Conservation (phyloP, 1,140 invertebrate genomes). For the Trichoplusia ni region DNA sequence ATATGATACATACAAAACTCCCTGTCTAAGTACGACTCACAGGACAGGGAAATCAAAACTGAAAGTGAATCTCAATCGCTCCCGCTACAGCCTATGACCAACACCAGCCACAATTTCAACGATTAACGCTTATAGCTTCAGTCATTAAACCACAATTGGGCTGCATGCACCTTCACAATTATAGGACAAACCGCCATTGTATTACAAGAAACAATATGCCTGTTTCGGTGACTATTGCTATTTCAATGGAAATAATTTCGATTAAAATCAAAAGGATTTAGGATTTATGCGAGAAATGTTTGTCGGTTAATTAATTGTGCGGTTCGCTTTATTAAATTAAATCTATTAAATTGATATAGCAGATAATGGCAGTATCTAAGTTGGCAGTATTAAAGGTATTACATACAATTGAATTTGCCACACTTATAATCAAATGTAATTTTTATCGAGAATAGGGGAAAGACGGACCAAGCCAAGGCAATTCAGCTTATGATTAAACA, state of each 20-base stretch:
- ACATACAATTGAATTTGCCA: no score
- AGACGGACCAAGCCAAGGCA: no score
- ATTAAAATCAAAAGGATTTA: conserved; percentile 16
- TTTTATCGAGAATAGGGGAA: no score
- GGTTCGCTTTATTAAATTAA: no score
- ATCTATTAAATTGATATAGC: no score
- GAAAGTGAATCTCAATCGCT: neutral
- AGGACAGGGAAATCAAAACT: neutral
- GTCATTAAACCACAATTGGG: conserved; percentile 62
- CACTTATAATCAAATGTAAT: no score
- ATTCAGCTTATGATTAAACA: no score
- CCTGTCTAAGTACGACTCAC: no score
- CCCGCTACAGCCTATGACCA: conserved; percentile 32
- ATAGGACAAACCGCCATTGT: conserved; percentile 40
- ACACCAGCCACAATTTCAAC: conserved; percentile 39
- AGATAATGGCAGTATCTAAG: no score
- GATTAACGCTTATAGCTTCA: conserved; percentile 62
- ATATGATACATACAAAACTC: no score
- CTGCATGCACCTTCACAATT: conserved; percentile 43
- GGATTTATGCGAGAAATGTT: conserved; percentile 5
- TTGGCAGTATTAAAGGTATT: no score
- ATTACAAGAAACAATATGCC: conserved; percentile 31
- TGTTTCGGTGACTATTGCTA: neutral
- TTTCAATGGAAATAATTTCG: conserved; percentile 20
- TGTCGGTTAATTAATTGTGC: conserved; percentile 4